Evolutionary conservation across 2,113 vertebrate genomes (phyloP).

Genomic region (Pristiophorus japonicus): DNA sequence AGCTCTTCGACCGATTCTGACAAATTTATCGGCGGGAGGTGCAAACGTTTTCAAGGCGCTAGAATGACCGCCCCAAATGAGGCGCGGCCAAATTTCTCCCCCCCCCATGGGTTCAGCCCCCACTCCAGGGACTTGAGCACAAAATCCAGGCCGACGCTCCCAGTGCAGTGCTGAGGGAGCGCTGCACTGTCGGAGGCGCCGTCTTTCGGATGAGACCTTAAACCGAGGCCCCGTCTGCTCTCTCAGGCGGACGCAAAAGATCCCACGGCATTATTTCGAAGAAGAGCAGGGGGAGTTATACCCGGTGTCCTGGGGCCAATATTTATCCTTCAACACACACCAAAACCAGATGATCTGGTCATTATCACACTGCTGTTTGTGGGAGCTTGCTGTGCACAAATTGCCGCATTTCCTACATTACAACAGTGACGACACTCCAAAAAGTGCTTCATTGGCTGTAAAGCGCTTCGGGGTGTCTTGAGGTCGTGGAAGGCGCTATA

Average conservation of each 20-base stretch:
- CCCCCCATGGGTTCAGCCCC: not conserved
- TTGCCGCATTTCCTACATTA: not conserved
- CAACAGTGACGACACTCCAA: too few relatives aligned
- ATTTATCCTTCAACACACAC: not conserved
- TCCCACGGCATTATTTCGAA: not conserved
- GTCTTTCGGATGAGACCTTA: too few relatives aligned
- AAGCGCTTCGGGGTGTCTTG: not conserved
- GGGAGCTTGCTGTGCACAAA: not conserved
- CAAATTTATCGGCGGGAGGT: too few relatives aligned
- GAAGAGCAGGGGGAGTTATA: not conserved
- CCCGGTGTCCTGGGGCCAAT: not conserved
- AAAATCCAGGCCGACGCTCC: too few relatives aligned
- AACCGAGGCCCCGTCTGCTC: not conserved
- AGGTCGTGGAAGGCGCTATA: not conserved
- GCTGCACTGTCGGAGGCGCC: too few relatives aligned
- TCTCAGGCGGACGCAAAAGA: not conserved
- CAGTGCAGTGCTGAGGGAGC: too few relatives aligned
- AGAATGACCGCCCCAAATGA: too few relatives aligned
- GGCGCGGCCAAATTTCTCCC: too few relatives aligned
- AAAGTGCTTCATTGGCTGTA: not conserved
- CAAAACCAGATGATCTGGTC: not conserved
- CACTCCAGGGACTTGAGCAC: not conserved
- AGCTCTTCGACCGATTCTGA: too few relatives aligned
- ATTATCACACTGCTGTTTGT: not conserved
- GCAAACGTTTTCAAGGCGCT: too few relatives aligned